Base-by-base conservation (phyloP, 2,888 invertebrate genomes). In the Papilio elwesi region DNA sequence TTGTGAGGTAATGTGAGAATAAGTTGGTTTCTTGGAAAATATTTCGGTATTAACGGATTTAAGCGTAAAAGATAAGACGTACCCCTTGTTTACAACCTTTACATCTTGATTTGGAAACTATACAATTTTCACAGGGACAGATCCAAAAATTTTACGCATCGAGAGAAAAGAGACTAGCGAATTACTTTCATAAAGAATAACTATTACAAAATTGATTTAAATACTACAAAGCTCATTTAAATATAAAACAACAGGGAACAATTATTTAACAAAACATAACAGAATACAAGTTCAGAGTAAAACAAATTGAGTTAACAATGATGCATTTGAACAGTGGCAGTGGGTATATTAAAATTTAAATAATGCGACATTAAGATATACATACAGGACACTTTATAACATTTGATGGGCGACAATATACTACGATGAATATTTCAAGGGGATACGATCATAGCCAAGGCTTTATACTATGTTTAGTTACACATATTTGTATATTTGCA, bases 101-200 rank as follows among this genome's bases (percentile, higher is more conserved):
- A 26, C 26, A 26, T 26, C 26, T 26, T 26, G 26, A 26, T 26
- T 26, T 26, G 26, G 26, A 26, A 26, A 26, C 26, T 26, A 26
- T 26, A 26, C 26, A 26, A 26, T 26, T 26, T 63, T 55, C 11
- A 82, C 82, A 88, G 90, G 89, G 92, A 92, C 93, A 93, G 92
- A 92, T 92, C 90, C 85, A 91, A 89, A 57, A 87, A 83, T 86
- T 87, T 87, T 87, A 89, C 43, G 43, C 59, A 43, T 43, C 82
- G 85, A 86, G 87, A 90, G 87, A 86, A 84, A 70, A 88, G 85
- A 15, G 90, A 92, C 93, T 92, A 92, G 92, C 91, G 87, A 87
- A 81, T 79, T 82, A 57, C 26, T 80, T 72, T 48, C 49, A 75
- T 75, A 78, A 77, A 80, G 82, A 82, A 80, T 76, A 81, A 82